These are phyloP conservation scores for Haliaeetus leucogaster DNA, from an alignment of 2,113 vertebrate genomes.

Conservation along the genomic window DNA sequence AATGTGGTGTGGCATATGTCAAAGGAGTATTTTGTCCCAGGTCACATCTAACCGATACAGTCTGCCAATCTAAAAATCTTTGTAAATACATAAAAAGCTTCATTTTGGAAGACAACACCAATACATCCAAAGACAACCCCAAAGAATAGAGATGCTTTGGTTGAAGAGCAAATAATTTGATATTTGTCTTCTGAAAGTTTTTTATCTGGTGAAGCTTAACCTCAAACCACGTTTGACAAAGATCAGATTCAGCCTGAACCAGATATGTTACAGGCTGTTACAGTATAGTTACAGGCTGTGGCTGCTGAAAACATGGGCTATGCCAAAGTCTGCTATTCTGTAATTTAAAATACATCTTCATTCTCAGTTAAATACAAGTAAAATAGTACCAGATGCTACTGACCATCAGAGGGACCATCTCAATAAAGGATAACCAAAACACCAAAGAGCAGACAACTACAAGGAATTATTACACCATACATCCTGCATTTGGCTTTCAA, in stretches of 20 bases:
- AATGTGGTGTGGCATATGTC: no score
- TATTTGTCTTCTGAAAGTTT: neutral
- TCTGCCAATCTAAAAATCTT: neutral
- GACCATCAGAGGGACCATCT: neutral
- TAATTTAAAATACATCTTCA: neutral
- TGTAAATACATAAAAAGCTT: neutral
- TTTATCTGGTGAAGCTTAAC: neutral
- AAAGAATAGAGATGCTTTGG: neutral
- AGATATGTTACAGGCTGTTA: neutral
- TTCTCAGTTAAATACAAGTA: neutral
- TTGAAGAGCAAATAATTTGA: neutral
- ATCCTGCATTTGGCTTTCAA: neutral
- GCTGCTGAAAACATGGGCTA: neutral
- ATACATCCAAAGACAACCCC: neutral
- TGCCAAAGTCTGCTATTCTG: neutral
- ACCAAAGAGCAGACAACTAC: neutral
- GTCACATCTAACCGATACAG: rapidly evolving
- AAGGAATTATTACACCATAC: neutral
- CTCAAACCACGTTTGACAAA: neutral
- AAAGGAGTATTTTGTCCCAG: neutral
- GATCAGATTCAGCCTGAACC: neutral
- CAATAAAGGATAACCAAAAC: neutral
- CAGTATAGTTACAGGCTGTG: neutral
- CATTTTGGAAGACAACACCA: neutral
- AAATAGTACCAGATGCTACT: neutral